Evolutionary conservation across 1,140 invertebrate species (phyloP).

Genomic region (Calliphora vicina): DNA sequence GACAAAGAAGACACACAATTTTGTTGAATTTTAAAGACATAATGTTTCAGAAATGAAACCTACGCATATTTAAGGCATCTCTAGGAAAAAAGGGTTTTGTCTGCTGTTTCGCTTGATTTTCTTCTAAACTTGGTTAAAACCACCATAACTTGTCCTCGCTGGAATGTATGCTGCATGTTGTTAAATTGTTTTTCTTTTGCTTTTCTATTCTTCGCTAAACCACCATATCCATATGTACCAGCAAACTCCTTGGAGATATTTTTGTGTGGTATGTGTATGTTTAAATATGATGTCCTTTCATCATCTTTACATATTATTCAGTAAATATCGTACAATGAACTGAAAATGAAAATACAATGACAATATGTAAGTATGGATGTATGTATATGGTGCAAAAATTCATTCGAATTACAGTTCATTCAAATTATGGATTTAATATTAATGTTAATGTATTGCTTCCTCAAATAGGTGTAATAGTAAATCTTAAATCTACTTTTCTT

Average conservation of each 20-base stretch:
- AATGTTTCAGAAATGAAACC: neutral
- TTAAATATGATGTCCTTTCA: neutral
- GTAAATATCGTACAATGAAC: neutral
- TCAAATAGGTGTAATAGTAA: too few relatives aligned
- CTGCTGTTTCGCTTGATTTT: neutral
- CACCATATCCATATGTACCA: neutral
- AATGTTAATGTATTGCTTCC: too few relatives aligned
- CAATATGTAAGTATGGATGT: too few relatives aligned
- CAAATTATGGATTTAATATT: too few relatives aligned
- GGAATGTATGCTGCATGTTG: neutral
- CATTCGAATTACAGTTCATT: too few relatives aligned
- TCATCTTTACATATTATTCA: neutral
- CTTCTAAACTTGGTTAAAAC: neutral
- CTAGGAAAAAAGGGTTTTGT: neutral
- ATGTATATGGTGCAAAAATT: too few relatives aligned
- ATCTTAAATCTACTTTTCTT: too few relatives aligned
- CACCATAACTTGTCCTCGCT: too few relatives aligned
- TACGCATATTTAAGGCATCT: neutral
- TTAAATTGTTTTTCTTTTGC: too few relatives aligned
- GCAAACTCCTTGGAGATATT: neutral
- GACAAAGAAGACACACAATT: neutral
- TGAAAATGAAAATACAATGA: neutral
- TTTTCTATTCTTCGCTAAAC: neutral
- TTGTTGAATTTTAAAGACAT: neutral
- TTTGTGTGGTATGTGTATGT: neutral